phyloP scores from a whole-genome alignment of 1,140 invertebrate genomes.

The Drosophila mayri region DNA sequence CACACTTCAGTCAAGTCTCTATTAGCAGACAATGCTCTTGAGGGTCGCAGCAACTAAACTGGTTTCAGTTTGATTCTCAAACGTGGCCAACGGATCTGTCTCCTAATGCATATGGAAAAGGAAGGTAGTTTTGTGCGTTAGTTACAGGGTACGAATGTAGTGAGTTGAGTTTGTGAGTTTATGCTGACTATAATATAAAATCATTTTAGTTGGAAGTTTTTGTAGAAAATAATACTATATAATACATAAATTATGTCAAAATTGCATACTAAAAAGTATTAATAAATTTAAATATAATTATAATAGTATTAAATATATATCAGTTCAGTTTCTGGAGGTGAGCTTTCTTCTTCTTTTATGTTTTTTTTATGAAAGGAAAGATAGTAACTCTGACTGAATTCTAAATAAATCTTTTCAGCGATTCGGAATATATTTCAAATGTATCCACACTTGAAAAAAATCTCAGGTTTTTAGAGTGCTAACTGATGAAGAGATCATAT shows the following conservation, averaged over 20 bases:
- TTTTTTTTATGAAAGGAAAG: not conserved
- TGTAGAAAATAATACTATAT: too few species aligned
- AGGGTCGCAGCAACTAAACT: constrained; percentile 13
- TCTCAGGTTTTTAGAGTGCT: not conserved
- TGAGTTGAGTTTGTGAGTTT: not conserved
- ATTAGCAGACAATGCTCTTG: constrained; percentile 79
- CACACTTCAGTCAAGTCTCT: constrained; percentile 81
- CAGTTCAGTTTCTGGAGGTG: not conserved
- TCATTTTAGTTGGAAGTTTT: too few species aligned
- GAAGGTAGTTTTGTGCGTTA: constrained; percentile 57
- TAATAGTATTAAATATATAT: too few species aligned
- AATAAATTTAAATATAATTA: not conserved
- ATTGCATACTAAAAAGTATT: not conserved
- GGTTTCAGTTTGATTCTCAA: constrained; percentile 41
- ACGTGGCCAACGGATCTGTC: constrained; percentile 43
- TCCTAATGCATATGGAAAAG: constrained; percentile 62
- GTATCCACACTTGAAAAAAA: too few species aligned
- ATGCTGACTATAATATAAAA: not conserved
- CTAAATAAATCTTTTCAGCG: not conserved
- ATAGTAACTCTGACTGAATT: not conserved
- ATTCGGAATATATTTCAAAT: too few species aligned
- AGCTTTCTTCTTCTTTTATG: not conserved
- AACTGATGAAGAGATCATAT: not conserved
- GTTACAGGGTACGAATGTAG: constrained; percentile 11
- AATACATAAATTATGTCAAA: not conserved